Base-by-base conservation (phyloP, 1,140 invertebrate genomes). In the Drosophila mauritiana region DNA sequence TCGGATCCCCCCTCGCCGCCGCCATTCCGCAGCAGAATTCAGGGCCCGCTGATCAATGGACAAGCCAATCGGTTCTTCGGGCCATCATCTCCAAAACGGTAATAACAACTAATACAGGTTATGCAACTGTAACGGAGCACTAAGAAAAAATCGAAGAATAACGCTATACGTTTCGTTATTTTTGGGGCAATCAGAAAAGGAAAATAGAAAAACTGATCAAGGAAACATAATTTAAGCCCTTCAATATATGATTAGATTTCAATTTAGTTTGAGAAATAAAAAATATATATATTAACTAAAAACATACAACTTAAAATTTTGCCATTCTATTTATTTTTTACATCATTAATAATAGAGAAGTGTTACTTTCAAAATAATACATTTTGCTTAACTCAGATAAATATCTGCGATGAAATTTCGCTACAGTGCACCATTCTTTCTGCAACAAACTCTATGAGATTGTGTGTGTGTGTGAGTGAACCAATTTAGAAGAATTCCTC, bases 21-120 rank as follows among this genome's bases (percentile, higher is more conserved):
- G 4, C 7, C n/a, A 3, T 40, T 6, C 15, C n/a, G 4, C 2
- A 36, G 22, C 34, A 12, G 17, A 49, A 58, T 22, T 52, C 69
- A 73, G 70, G 70, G 70, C 56, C 49, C 40, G 67, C 78, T 68
- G 62, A 78, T 82, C 83, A 72, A 82, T 86, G 82, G 82, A 57
- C 67, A 76, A 49, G 25, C 62, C 68, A 63, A 61, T 79, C 49
- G 59, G 39, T 64, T 68, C 80, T 62, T 62, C 49, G 59, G 73
- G 63, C 73, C 62, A 80, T 80, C 58, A 53, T 46, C 59, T 59
- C 62, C 67, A 81, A 86, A 86, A 86, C 82, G 82, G 82, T 86
- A 86, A 88, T 82, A 88, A 86, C 82, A 86, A 88, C 82, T 86
- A 86, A 86, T 86, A 88, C 82, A 86, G 82, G 82, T 86, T 86